Base-by-base conservation (phyloP, 1,140 invertebrate genomes). In the Psix sp. region DNA sequence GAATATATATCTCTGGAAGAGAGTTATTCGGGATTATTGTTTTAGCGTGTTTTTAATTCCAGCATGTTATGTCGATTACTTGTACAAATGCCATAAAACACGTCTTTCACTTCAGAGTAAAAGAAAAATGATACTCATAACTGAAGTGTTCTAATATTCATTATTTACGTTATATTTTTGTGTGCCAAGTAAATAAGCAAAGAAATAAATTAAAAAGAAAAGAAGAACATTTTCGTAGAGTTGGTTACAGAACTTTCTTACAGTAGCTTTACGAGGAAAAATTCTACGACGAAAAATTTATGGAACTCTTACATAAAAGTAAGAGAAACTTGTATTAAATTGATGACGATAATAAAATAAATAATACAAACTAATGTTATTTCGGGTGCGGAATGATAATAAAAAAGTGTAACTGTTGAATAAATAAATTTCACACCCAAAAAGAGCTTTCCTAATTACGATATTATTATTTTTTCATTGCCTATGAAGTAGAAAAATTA, bases 151-250 rank as follows among this genome's bases (percentile, higher is more conserved):
- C 43, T 21, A 51, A 62, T 62, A 39, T 29, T 38, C 5, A 48
- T 63, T 63, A 63, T 63, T 51, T 63, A 63, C 46, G 59, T 52
- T 29, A 24, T 11, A n/a, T n/a, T 36, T 63, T 63, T 63, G 29
- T 18, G 9, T 33, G 48, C 33, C 48, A 33, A 63, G 31, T 49
- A 21, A 52, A 52, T 35, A 62, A 42, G 26, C 59, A 52, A 45
- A 36, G 39, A 63, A 52, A 63, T 63, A 52, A 63, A 63, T 63
- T 52, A 43, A 29, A 45, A 20, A 14, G 2, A 52, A 38, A 52
- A 63, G 45, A 63, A 51, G n/a, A n/a, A n/a, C 26, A 36, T 21
- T 24, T 33, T 24, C 10, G 9, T 24, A 20, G 15, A 20, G 33
- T 16, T 36, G 24, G 24, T 24, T 24, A 24, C 14, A 13, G 26